phyloP scores from a whole-genome alignment of 1,140 invertebrate genomes.

The Drosophila mayri region DNA sequence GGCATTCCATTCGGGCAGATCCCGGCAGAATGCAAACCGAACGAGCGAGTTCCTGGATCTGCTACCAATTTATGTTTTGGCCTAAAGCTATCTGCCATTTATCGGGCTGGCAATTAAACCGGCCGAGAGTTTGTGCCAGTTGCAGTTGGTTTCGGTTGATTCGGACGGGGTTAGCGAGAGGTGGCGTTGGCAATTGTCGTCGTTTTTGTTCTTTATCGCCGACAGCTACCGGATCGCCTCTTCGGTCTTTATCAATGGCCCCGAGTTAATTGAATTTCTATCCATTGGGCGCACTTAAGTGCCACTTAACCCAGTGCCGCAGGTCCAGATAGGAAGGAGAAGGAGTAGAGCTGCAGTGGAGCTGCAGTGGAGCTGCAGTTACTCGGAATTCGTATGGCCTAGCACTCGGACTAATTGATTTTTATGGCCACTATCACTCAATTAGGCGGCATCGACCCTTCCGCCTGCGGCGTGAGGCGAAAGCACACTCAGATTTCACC shows the following conservation, averaged over 20 bases:
- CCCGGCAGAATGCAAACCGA: slow-evolving; percentile 48
- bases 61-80: slow-evolving; percentile 57
- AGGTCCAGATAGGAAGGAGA: slow-evolving; percentile 38
- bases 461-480: slow-evolving; percentile 3
- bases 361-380: slow-evolving; percentile 21
- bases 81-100: slow-evolving; percentile 54
- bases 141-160: slow-evolving; percentile 4
- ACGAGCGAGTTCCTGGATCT: slow-evolving; percentile 38
- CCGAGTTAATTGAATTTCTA: slow-evolving; percentile 57
- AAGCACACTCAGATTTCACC: slow-evolving; percentile 29
- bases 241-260: slow-evolving; percentile 39
- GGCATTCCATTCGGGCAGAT: slow-evolving; percentile 30
- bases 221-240: slow-evolving; percentile 50
- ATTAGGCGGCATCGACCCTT: slow-evolving; percentile 20
- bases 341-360: slow-evolving; percentile 7
- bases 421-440: slow-evolving; percentile 33
- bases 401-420: slow-evolving; percentile 53
- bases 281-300: slow-evolving; percentile 48
- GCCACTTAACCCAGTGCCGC: slow-evolving; percentile 56
- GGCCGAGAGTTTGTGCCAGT: slow-evolving; percentile 27
- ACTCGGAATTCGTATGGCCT: slow-evolving; percentile 14
- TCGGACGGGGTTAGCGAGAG: slow-evolving; percentile 28
- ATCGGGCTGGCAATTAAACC: slow-evolving; percentile 61
- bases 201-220: slow-evolving; percentile 29
- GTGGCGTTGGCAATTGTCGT: slow-evolving; percentile 50